Evolutionary conservation across 2,888 invertebrate species (phyloP).

Genomic region (Lapara coniferarum): DNA sequence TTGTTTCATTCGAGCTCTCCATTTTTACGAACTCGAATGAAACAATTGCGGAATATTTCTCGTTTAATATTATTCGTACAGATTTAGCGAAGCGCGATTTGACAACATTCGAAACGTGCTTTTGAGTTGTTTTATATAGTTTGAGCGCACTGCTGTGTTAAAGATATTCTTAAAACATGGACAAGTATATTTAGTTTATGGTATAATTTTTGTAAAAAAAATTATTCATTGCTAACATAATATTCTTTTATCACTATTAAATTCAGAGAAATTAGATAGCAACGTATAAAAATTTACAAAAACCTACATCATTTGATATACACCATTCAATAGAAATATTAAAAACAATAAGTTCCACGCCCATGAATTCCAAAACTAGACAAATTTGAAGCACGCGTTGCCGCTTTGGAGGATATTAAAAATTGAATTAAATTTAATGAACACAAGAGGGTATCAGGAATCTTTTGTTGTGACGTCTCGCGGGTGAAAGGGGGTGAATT

Average conservation of each 20-base stretch:
- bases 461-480: slow-evolving; percentile 77
- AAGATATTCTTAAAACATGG: too few species aligned
- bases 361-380: slow-evolving; percentile 11
- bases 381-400: slow-evolving; percentile 24
- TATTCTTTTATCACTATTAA: too few species aligned
- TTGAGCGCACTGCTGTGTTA: background rate
- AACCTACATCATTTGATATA: too few species aligned
- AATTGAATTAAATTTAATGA: slow-evolving; percentile 75
- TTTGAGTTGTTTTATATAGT: background rate
- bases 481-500: slow-evolving; percentile 67
- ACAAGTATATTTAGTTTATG: too few species aligned
- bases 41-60: slow-evolving; percentile 35
- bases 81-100: slow-evolving; percentile 2
- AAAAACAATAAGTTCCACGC: background rate
- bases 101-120: slow-evolving; percentile 1
- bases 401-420: slow-evolving; percentile 54
- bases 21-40: slow-evolving; percentile 35
- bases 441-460: slow-evolving; percentile 65
- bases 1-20: slow-evolving; percentile 52
- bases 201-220: too few species aligned
- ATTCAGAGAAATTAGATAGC: too few species aligned
- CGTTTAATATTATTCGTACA: slow-evolving; percentile 20
- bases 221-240: too few species aligned
- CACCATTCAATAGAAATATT: too few species aligned
- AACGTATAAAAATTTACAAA: too few species aligned